A percentile compares a stretch with the other conserved stretches of the same genome.
These are phyloP conservation scores for Drosophila eohydei DNA, from an alignment of 2,888 invertebrate genomes.

Conservation along the genomic window DNA sequence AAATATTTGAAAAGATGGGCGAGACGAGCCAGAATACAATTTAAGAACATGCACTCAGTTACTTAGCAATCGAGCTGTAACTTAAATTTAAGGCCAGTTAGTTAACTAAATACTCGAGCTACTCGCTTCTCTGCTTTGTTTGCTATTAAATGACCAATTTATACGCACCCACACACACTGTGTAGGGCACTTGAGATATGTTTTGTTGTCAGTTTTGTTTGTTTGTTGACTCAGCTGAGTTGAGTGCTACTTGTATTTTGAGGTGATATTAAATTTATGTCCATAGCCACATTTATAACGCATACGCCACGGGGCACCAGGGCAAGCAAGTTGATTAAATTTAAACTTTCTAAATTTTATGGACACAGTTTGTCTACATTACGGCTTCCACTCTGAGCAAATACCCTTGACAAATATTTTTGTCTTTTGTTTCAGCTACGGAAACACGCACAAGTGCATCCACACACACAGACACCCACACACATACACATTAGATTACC, in stretches of 20 bases:
- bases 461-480: slow-evolving; percentile 1
- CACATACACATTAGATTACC: not conserved
- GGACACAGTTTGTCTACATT: slow-evolving; percentile 12
- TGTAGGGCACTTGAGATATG: slow-evolving; percentile 12
- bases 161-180: not conserved
- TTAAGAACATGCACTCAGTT: not conserved
- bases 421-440: slow-evolving; percentile 30
- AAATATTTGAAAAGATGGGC: not conserved
- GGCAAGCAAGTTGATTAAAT: slow-evolving; percentile 40
- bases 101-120: slow-evolving; percentile 2
- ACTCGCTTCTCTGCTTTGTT: not conserved
- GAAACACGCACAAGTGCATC: slow-evolving; percentile 19
- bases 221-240: slow-evolving; percentile 10
- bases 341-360: slow-evolving; percentile 31
- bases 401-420: slow-evolving; percentile 46
- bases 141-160: slow-evolving; percentile 13
- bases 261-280: slow-evolving; percentile 21
- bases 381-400: slow-evolving; percentile 35
- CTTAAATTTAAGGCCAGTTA: not conserved
- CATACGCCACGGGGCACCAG: slow-evolving; percentile 20
- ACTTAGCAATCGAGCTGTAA: too few relatives aligned
- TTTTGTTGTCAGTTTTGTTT: slow-evolving; percentile 23
- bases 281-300: slow-evolving; percentile 9
- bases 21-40: not conserved
- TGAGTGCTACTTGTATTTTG: slow-evolving; percentile 6